Percentiles rank a stretch among this genome's conserved stretches.
phyloP scores from a whole-genome alignment of 2,113 vertebrate species.

The Zosterops hypoxanthus region DNA sequence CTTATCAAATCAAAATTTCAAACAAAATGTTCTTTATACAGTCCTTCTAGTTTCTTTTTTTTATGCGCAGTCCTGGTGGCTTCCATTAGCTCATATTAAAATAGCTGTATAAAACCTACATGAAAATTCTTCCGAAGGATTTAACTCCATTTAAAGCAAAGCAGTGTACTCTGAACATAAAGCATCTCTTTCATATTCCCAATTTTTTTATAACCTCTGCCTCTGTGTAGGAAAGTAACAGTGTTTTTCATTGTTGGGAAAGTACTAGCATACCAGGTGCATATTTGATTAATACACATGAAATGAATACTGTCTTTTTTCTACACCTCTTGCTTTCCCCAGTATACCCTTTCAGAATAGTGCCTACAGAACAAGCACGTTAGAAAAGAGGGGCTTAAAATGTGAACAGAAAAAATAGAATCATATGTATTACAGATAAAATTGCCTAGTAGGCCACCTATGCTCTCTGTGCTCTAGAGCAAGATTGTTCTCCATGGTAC shows the following conservation, averaged over 20 bases:
- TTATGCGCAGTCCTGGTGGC: not conserved
- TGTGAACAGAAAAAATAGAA: not conserved
- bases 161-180: not conserved
- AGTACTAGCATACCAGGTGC: not conserved
- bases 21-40: not conserved
- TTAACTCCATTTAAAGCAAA: not conserved
- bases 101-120: not conserved
- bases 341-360: not conserved
- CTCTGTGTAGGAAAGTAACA: not conserved
- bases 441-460: not conserved
- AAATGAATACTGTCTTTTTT: not conserved
- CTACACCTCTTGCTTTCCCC: not conserved
- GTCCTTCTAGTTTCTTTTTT: not conserved
- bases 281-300: not conserved
- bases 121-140: not conserved
- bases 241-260: not conserved
- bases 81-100: not conserved
- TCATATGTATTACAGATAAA: not conserved
- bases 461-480: not conserved
- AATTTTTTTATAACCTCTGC: not conserved
- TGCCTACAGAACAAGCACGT: not conserved
- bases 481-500: not conserved
- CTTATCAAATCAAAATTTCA: not conserved
- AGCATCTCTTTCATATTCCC: fast-evolving
- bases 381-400: slow-evolving; percentile 7